Base-by-base conservation (phyloP, 2,888 invertebrate genomes). In the Aquatica leii region DNA sequence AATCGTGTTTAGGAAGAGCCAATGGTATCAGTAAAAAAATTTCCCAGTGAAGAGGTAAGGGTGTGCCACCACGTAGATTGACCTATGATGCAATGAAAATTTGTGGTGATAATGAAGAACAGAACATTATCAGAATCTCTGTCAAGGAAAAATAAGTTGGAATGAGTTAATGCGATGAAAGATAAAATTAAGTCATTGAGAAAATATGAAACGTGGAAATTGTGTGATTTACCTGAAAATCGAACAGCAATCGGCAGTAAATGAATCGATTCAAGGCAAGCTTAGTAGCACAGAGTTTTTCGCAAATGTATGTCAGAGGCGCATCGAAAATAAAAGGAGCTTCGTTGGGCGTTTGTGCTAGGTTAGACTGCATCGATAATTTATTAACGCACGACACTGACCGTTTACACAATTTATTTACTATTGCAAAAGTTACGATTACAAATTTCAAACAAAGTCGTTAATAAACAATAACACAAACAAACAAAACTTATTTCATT, bases 181-280 rank as follows among this genome's bases (percentile, higher is more conserved):
- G 50, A 61, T 17, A 68, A 73, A 48, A 34, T 62, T 11, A 31
- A 59, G 2, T 51, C 68, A 31, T 55, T 73, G 11, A 53, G 50
- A 18, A 37, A 57, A 20, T 67, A 73, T 59, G 60, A 69, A 48
- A 68, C 70, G 17, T 74, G 74, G 72, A 65, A 64, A 18, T 41
- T 72, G 11, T 68, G 68, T 21, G 59, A 65, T 17, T 62, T 50
- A 50, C 71, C 72, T 12, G 12, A 4, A 9, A 66, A 68, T 51
- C 55, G 50, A 43, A 66, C 63, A 50, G 60, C 67, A 8, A 67
- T 73, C 5, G 65, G 65, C 49, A 69, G 59, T 18, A 71, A 65
- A 52, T 74, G 73, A 69, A 67, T 70, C 11, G 37, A 37, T 66
- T 63, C 51, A 71, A 66, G 58, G 71, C 70, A 31, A 64, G 69